Evolutionary conservation across 2,113 vertebrate species (phyloP).

Genomic region (Myiozetetes cayanensis): DNA sequence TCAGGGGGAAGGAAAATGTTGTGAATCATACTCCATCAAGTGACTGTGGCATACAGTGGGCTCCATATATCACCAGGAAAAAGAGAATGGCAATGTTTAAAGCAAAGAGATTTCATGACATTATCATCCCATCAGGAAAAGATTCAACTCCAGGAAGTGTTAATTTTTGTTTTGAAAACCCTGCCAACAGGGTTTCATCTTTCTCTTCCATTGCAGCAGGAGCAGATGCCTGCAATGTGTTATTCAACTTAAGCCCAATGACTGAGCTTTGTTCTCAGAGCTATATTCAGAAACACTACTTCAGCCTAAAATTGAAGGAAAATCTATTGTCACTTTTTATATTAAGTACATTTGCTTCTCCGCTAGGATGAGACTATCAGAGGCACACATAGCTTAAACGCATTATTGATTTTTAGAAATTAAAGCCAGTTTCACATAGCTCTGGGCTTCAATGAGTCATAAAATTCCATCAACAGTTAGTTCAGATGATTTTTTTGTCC

Average conservation of each 20-base stretch:
- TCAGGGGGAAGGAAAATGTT: neutral
- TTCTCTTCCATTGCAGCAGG: neutral
- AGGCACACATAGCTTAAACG: neutral
- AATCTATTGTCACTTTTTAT: constrained; percentile 25
- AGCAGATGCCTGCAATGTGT: neutral
- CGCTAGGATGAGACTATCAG: neutral
- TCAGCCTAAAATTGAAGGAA: constrained; percentile 22
- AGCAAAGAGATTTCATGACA: neutral
- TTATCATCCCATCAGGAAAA: neutral
- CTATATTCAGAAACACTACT: constrained; percentile 16
- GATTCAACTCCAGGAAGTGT: neutral
- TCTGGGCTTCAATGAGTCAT: constrained; percentile 15
- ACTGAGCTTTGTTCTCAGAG: neutral
- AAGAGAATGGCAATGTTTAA: neutral
- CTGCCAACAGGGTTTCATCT: neutral
- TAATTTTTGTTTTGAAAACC: constrained; percentile 8
- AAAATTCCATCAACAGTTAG: neutral
- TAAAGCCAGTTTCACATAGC: constrained; percentile 36
- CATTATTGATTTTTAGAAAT: constrained; percentile 55
- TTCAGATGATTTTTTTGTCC: neutral
- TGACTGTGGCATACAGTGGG: neutral
- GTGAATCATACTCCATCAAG: neutral
- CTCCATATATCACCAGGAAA: neutral
- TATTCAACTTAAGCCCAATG: neutral
- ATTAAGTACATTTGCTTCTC: neutral